Base-by-base conservation (phyloP, 2,113 vertebrate genomes). In the Coptodon bakossiorum region DNA sequence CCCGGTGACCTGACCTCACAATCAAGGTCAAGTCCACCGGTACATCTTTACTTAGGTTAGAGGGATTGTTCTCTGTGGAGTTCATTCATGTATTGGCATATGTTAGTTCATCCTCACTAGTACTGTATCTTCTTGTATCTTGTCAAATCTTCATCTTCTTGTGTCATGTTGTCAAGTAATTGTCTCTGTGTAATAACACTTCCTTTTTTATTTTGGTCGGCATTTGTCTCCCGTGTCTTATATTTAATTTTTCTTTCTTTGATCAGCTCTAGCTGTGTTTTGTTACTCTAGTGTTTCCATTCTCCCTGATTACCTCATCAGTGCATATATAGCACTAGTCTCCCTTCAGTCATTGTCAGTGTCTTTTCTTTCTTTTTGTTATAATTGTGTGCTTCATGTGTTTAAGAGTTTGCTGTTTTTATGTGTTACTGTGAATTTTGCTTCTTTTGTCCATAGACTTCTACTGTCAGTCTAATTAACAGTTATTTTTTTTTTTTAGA, bases 401-500 rank as follows among this genome's bases (percentile, higher is more conserved):
- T 68, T 68, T 68, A 68, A 68, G 19, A 40, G n/a, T 40, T 68
- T 68, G 63, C 19, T 40, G 63, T 40, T 66, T 66, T 63, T 36
- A 36, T 1, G 17, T 66, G 61, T 66, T n/a, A 36, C 31, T 66
- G 4, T 38, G 19, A 66, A 13, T 66, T 66, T 66, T 66, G 1
- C 34, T 66, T 66, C 10, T 66, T 66, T 38, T 66, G 61, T 38
- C 61, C 61, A 66, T n/a, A 66, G 19, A 22, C 61, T n/a, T 66
- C 10, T 66, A 66, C 19, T 2, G 6, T 66, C 19, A 66, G 34
- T 3, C 61, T 38, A 38, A 66, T 22, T 66, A 38, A 66, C 10
- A 38, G 0, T 38, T 66, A 3, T 12, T 12, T 66, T 66, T n/a
- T 66, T 0, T 7, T n/a, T 66, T 0, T 7, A 7, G n/a, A 66